phyloP scores from a whole-genome alignment of 2,797 vertebrate genomes.

The Phrynocephalus vlangalii region DNA sequence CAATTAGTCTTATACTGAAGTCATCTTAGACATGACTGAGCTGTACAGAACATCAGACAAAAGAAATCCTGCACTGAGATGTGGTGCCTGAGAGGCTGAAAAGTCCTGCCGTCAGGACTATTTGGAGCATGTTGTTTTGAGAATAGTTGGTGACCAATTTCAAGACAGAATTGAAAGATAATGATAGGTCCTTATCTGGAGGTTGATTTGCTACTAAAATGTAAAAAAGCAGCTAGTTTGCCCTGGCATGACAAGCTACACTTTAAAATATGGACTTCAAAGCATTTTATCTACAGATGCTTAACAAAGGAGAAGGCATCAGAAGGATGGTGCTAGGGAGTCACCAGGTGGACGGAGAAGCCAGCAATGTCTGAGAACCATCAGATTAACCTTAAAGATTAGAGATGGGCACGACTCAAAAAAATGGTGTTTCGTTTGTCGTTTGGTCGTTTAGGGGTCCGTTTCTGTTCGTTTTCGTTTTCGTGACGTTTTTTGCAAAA shows the following conservation, averaged over 20 bases:
- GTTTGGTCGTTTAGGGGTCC: too few relatives aligned
- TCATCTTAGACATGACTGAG: background rate
- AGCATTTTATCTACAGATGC: conserved; percentile 77
- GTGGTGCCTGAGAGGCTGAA: background rate
- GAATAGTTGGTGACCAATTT: conserved; percentile 28
- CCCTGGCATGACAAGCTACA: conserved; percentile 12
- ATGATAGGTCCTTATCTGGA: background rate
- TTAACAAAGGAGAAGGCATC: conserved; percentile 78
- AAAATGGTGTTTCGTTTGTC: too few relatives aligned
- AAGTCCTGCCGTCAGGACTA: conserved; percentile 26
- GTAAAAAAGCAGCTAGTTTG: conserved; percentile 4
- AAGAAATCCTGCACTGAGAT: background rate
- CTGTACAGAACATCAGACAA: background rate
- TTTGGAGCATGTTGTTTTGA: background rate
- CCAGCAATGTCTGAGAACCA: conserved; percentile 77
- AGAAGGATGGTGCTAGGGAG: conserved; percentile 75
- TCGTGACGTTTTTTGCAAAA: too few relatives aligned
- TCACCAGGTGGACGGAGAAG: conserved; percentile 78
- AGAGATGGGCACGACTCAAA: too few relatives aligned
- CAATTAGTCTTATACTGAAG: background rate
- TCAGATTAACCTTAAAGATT: conserved; percentile 77
- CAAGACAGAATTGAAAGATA: conserved; percentile 24
- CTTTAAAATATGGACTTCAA: conserved; percentile 68
- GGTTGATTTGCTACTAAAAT: conserved; percentile 18
- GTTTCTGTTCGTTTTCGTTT: too few relatives aligned